A percentile compares a stretch with the other conserved stretches of the same genome.
These are phyloP conservation scores for Icerya purchasi DNA, from an alignment of 2,888 invertebrate genomes.

Conservation along the genomic window DNA sequence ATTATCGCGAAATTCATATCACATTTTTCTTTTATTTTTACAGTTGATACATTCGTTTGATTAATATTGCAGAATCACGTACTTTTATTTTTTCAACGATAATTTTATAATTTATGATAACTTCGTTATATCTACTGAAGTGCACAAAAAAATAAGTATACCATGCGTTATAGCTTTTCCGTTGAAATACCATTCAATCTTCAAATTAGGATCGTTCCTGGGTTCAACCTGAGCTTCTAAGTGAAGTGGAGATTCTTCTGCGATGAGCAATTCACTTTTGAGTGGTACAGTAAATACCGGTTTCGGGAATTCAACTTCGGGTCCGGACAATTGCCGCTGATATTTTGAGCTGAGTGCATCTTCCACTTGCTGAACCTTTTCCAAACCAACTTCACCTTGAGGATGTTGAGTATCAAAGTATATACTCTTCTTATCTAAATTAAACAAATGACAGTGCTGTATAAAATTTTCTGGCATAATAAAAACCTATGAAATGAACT, in stretches of 20 bases:
- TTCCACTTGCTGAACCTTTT: constrained; percentile 75
- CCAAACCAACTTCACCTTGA: constrained; percentile 72
- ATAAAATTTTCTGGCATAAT: too few relatives aligned
- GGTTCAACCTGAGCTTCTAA: constrained; percentile 89
- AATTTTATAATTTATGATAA: too few relatives aligned
- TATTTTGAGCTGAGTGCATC: constrained; percentile 52
- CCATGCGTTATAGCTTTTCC: constrained; percentile 70
- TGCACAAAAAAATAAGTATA: too few relatives aligned
- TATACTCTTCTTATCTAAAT: constrained; percentile 32
- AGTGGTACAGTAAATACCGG: constrained; percentile 71
- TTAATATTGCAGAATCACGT: too few relatives aligned
- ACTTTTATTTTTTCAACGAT: too few relatives aligned
- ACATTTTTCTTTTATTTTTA: too few relatives aligned
- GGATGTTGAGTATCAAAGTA: constrained; percentile 84
- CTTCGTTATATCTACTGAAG: too few relatives aligned
- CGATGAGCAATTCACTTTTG: constrained; percentile 52
- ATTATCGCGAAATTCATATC: not conserved
- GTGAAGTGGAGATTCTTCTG: constrained; percentile 67
- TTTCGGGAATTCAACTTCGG: constrained; percentile 57
- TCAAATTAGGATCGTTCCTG: constrained; percentile 71
- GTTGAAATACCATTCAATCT: constrained; percentile 86
- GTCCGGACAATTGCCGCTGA: constrained; percentile 41
- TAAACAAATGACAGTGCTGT: not conserved
- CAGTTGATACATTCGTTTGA: too few relatives aligned
- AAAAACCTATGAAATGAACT: too few relatives aligned